Conservation (phyloP, 2,888 invertebrate species). For the Halictus ligatus region DNA sequence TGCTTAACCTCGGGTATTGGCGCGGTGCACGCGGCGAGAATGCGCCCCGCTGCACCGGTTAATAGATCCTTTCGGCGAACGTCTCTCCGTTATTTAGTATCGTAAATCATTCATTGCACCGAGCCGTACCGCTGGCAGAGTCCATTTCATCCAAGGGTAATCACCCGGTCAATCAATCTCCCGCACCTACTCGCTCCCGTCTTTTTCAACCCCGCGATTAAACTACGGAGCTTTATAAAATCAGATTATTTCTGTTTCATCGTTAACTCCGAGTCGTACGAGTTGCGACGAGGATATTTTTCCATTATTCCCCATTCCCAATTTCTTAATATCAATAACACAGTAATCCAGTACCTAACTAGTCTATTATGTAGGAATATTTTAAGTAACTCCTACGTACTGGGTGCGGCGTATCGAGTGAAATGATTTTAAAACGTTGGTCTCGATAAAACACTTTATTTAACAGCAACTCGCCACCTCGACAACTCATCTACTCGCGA, state of each 20-base stretch:
- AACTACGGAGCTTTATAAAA: background rate
- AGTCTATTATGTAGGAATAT: no score
- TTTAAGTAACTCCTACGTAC: no score
- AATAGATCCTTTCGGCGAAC: background rate
- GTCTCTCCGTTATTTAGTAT: background rate
- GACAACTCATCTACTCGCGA: no score
- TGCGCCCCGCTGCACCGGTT: background rate
- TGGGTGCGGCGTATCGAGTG: no score
- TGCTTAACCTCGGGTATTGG: background rate
- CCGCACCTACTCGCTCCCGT: background rate
- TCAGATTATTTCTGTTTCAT: background rate
- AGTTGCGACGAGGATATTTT: background rate
- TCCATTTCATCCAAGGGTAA: conserved; percentile 23
- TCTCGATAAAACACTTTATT: no score
- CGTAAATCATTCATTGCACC: conserved; percentile 21
- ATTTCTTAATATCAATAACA: no score
- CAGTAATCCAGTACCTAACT: no score
- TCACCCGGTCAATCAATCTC: conserved; percentile 34
- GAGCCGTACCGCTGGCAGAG: background rate
- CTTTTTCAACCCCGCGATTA: background rate
- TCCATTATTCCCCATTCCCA: background rate
- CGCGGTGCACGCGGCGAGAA: background rate
- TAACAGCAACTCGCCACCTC: no score
- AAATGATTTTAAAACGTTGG: no score
- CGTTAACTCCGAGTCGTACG: background rate